Percentiles rank a stretch among this genome's conserved stretches.
Evolutionary conservation across 1,140 invertebrate species (phyloP).

Genomic region (Eumeta japonica): DNA sequence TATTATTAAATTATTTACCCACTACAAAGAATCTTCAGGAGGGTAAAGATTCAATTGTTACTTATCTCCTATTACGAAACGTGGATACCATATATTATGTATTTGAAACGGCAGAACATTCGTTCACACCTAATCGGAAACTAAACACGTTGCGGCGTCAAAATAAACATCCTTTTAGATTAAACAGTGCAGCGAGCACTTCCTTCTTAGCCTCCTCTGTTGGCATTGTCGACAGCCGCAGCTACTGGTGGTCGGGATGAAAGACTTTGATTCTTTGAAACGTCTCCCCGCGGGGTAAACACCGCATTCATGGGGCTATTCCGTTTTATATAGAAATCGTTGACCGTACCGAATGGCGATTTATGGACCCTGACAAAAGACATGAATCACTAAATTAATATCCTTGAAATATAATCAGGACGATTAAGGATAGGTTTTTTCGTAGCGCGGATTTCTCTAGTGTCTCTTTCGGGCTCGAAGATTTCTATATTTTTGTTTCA

Average conservation of each 20-base stretch:
- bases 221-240: constrained; percentile 41
- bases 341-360: constrained; percentile 46
- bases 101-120: too few relatives aligned
- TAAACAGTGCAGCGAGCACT: constrained; percentile 32
- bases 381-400: constrained; percentile 53
- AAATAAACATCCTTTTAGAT: constrained; percentile 35
- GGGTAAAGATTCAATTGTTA: too few relatives aligned
- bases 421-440: constrained; percentile 46
- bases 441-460: constrained; percentile 11
- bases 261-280: too few relatives aligned
- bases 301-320: constrained; percentile 31
- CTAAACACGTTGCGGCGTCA: too few relatives aligned
- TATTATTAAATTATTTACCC: too few relatives aligned
- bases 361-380: constrained; percentile 46
- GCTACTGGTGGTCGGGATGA: too few relatives aligned
- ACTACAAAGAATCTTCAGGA: too few relatives aligned
- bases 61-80: too few relatives aligned
- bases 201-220: constrained; percentile 43
- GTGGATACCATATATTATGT: too few relatives aligned
- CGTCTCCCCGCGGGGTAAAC: constrained; percentile 47
- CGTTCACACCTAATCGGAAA: too few relatives aligned
- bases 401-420: constrained; percentile 53
- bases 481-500: constrained; percentile 8
- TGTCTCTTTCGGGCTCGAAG: constrained; percentile 16
- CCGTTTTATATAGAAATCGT: constrained; percentile 25